Evolutionary conservation across 1,140 invertebrate species (phyloP).

Genomic region (Eriocheir sinensis): DNA sequence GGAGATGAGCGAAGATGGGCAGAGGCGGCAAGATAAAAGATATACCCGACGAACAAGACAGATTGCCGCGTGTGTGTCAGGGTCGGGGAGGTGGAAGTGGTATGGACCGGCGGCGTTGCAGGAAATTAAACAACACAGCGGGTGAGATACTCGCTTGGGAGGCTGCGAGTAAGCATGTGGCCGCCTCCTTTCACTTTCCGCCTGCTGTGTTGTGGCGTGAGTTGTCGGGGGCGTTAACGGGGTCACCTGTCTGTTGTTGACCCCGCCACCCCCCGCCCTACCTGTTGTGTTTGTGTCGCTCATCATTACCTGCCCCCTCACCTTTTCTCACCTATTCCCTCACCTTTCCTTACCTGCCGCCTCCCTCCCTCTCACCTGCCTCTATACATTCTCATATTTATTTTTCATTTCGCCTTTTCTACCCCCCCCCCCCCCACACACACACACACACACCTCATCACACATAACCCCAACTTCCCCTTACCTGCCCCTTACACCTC

Average conservation of each 20-base stretch:
- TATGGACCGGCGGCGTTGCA: background rate
- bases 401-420: too few relatives aligned
- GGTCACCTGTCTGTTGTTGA: background rate
- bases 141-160: background rate
- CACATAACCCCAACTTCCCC: too few relatives aligned
- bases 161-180: too few relatives aligned
- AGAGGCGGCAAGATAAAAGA: background rate
- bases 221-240: background rate
- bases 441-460: too few relatives aligned
- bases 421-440: too few relatives aligned
- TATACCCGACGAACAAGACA: background rate
- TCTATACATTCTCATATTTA: background rate
- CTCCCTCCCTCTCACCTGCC: background rate
- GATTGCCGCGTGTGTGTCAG: background rate
- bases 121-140: background rate
- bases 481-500: too few relatives aligned
- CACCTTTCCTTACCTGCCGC: background rate
- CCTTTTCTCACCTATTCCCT: background rate
- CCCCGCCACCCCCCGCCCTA: too few relatives aligned
- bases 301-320: too few relatives aligned
- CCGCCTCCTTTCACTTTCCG: slow-evolving; percentile 6
- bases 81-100: background rate
- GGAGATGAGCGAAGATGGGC: background rate
- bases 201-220: background rate
- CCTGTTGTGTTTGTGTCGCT: too few relatives aligned